Evolutionary conservation across 2,888 invertebrate species (phyloP), one percentile per base, ranked within the genome.

Genomic region (Pasiphila rectangulata): DNA sequence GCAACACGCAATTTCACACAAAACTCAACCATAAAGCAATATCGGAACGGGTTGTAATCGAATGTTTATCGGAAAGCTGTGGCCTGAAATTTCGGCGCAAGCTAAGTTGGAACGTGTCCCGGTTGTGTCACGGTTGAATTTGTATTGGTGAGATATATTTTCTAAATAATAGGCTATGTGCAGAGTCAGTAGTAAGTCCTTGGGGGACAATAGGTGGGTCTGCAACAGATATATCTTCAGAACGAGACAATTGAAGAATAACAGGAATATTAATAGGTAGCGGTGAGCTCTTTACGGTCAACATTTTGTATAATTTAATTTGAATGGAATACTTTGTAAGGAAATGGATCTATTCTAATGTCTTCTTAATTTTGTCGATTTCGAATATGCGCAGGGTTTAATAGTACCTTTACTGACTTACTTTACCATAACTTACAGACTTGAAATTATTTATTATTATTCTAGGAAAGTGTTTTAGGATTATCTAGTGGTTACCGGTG

Each of bases 221-320:
- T 72, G 74, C 72, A 72, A 63, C 67, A 79, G 75, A 82, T 83
- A 82, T 84, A 80, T 84, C 79, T 81, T 64, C 65, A 64, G 74
- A 76, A 83, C 77, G 79, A 80, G 80, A 83, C 82, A 80, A 79
- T 83, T 83, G 82, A 78, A 83, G 82, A 77, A 76, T 77, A 81
- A 78, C 72, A 68, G 65, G 77, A 79, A 80, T 83, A 80, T 80
- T 82, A 77, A 80, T 78, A 71, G 73, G 66, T 69, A 69, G 71
- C 71, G 52, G 57, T 60, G 56, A 64, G 54, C 55, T 61, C 64
- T 69, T 63, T 65, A 69, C 64, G 56, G 56, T 30, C 40, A 49
- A 54, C 51, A 41, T 41, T 56, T 50, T 53, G 50, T 36, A 24
- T 51, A 51, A 53, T 52, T 56, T 46, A 53, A 53, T 56, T 56